Base-by-base conservation (phyloP, 2,113 vertebrate species). In the Coptodon bakossiorum region DNA sequence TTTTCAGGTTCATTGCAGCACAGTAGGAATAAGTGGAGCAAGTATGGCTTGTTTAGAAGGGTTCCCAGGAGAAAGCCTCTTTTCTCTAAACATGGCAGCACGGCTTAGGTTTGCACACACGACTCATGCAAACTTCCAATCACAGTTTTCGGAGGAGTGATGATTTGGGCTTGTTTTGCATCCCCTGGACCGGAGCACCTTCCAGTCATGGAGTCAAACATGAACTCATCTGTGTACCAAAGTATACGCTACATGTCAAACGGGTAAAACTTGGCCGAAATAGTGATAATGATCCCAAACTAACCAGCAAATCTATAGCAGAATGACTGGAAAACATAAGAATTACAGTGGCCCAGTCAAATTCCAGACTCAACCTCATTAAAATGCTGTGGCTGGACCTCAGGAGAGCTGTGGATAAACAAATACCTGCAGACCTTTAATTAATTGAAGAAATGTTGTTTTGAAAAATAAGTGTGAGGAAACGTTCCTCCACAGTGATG, bases 141-240 rank as follows among this genome's bases (percentile, higher is more conserved):
- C 5, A 43, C n/a, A 24, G 66, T 71, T 24, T 43, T 43, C 0
- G 3, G 10, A 13, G 34, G 61, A 38, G 19, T 2, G 34, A 66
- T 38, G 0, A 0, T 66, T 66, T 66, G 19, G 61, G 19, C 34
- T 66, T 71, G 38, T 71, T 71, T 71, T 24, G 38, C 38, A 14
- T 40, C 0, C 66, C 13, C 0, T 24, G n/a, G 66, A 24, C 66
- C 0, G 43, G n/a, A 40, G 36, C 66, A 71, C 0, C 36, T 71
- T 6, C 1, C 66, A 24, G n/a, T 71, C 66, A 1, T 5, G 43
- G 12, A 71, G 38, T 43, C 38, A 43, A 24, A 43, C 66, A 24
- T 4, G n/a, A 71, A 71, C n/a, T 40, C 1, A n/a, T 71, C 63
- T 0, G 36, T 1, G 17, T 0, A 9, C 66, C 66, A 14, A 24